These are phyloP conservation scores for Beaufortia kweichowensis DNA, from an alignment of 2,113 vertebrate species.

Conservation along the genomic window DNA sequence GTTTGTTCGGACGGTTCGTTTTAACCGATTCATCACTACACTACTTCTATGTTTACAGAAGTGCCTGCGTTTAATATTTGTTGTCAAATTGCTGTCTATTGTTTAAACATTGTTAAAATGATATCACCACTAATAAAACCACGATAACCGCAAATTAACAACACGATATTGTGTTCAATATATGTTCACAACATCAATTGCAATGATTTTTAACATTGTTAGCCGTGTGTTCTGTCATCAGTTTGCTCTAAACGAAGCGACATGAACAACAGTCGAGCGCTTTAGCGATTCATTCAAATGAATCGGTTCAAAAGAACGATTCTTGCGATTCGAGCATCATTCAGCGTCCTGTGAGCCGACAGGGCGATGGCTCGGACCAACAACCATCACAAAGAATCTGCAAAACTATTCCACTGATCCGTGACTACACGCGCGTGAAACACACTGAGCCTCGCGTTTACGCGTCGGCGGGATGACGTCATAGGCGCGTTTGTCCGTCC, in stretches of 20 bases:
- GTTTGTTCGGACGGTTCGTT: constrained; percentile 3
- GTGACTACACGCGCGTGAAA: not conserved
- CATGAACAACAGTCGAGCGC: not conserved
- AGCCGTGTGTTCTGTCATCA: too few relatives aligned
- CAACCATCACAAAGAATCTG: not conserved
- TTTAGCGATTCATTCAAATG: not conserved
- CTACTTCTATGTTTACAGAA: too few relatives aligned
- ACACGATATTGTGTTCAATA: too few relatives aligned
- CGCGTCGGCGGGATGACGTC: constrained; percentile 5
- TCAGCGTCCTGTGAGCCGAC: not conserved
- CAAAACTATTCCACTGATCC: not conserved
- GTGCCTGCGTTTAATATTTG: not conserved
- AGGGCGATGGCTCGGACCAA: constrained; percentile 6
- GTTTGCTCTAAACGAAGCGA: not conserved
- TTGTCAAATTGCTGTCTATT: not conserved
- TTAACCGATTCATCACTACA: not conserved
- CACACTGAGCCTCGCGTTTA: not conserved
- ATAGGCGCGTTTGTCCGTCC: not conserved
- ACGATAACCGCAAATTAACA: too few relatives aligned
- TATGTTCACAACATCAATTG: too few relatives aligned
- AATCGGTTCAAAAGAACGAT: not conserved
- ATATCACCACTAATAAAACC: too few relatives aligned
- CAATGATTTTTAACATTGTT: too few relatives aligned
- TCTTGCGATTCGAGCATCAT: not conserved
- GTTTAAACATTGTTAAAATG: too few relatives aligned